phyloP scores from a whole-genome alignment of 2,888 invertebrate genomes.

The Augiades crinisus region DNA sequence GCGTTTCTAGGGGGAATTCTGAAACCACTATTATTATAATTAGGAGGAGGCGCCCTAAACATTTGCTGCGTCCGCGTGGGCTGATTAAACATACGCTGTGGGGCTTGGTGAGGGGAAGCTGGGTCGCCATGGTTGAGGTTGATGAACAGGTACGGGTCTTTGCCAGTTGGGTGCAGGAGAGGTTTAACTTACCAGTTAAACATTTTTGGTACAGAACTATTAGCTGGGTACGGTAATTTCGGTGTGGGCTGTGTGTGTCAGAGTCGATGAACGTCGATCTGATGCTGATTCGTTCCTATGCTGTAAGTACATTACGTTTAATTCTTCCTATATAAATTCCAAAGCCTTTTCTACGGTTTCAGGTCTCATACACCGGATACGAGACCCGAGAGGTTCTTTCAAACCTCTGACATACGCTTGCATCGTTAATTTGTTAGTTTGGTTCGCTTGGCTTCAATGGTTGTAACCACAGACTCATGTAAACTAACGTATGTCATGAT shows the following conservation, averaged over 20 bases:
- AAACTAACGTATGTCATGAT: slow-evolving; percentile 22
- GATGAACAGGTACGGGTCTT: neutral
- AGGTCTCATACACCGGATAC: slow-evolving; percentile 21
- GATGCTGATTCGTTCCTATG: neutral
- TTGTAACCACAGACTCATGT: slow-evolving; percentile 32
- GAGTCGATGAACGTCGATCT: neutral
- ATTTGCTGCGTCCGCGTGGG: neutral
- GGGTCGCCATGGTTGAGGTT: neutral
- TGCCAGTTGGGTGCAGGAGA: slow-evolving; percentile 1
- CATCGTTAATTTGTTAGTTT: slow-evolving; percentile 35
- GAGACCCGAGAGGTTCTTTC: slow-evolving; percentile 18
- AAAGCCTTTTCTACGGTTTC: slow-evolving; percentile 16
- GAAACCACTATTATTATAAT: slow-evolving; percentile 9
- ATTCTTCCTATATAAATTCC: slow-evolving; percentile 6
- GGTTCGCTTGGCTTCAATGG: slow-evolving; percentile 30
- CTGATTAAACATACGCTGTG: neutral
- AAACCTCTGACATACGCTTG: slow-evolving; percentile 34
- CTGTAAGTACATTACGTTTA: slow-evolving; percentile 5
- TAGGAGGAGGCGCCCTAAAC: neutral
- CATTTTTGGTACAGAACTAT: neutral
- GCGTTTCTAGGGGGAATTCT: neutral
- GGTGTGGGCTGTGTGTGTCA: neutral
- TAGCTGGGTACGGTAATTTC: neutral
- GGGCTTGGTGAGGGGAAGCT: neutral
- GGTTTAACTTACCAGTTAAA: neutral